These are phyloP conservation scores for Mamestra brassicae DNA, from an alignment of 2,888 invertebrate genomes.

Conservation along the genomic window DNA sequence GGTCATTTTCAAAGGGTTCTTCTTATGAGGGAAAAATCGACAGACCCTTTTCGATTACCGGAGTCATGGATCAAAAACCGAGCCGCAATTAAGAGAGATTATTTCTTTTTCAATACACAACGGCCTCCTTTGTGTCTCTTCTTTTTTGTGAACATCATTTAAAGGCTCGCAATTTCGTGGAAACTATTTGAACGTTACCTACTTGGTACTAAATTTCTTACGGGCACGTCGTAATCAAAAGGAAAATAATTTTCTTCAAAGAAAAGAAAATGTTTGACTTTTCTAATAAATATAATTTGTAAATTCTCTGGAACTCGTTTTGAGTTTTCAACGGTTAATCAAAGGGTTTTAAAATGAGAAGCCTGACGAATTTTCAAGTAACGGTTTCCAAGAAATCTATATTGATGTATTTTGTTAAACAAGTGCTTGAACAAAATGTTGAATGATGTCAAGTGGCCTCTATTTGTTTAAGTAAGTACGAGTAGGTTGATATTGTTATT, in stretches of 20 bases:
- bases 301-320: slow-evolving; percentile 3
- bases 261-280: slow-evolving; percentile 34
- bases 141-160: slow-evolving; percentile 66
- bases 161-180: slow-evolving; percentile 59
- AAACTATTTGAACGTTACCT: slow-evolving; percentile 62
- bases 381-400: neutral
- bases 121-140: slow-evolving; percentile 71
- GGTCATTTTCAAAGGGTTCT: slow-evolving; percentile 88
- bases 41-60: slow-evolving; percentile 87
- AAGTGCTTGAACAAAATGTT: neutral
- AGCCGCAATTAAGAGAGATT: slow-evolving; percentile 86
- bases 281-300: slow-evolving; percentile 36
- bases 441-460: slow-evolving; percentile 8
- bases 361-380: neutral
- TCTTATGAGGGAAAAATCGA: slow-evolving; percentile 84
- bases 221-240: slow-evolving; percentile 32
- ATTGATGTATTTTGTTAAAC: slow-evolving; percentile 4
- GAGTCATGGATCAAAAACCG: slow-evolving; percentile 81
- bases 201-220: slow-evolving; percentile 38
- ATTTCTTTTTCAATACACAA: slow-evolving; percentile 75
- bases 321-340: slow-evolving; percentile 16
- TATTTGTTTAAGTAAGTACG: neutral
- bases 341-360: slow-evolving; percentile 24
- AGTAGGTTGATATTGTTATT: neutral
- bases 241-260: slow-evolving; percentile 39